A percentile compares a stretch with the other conserved stretches of the same genome.
phyloP scores from a whole-genome alignment of 2,888 invertebrate genomes.

The Xanthorhoe designata region DNA sequence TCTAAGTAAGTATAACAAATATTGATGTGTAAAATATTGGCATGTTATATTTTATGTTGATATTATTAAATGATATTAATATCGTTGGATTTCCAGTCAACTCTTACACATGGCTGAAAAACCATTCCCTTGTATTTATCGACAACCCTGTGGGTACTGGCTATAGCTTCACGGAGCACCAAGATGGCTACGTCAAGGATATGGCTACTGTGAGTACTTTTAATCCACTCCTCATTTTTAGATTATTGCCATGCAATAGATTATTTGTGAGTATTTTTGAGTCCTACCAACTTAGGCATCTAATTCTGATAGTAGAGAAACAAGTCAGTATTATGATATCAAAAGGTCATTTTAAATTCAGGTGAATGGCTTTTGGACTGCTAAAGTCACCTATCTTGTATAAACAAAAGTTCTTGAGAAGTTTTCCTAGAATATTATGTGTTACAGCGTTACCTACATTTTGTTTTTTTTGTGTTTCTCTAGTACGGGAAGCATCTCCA shows the following conservation, averaged over 20 bases:
- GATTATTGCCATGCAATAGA: no score
- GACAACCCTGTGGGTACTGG: conserved; percentile 89
- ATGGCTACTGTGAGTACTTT: conserved; percentile 81
- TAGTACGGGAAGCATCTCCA: conserved; percentile 85
- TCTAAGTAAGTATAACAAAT: no score
- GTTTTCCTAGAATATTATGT: not conserved
- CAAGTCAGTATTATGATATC: not conserved
- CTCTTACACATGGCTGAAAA: conserved; percentile 83
- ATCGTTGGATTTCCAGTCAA: conserved; percentile 61
- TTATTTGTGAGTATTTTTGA: no score
- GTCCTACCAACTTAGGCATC: no score
- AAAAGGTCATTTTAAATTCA: not conserved
- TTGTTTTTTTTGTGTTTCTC: not conserved
- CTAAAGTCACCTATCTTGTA: not conserved
- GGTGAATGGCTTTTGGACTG: not conserved
- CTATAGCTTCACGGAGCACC: conserved; percentile 86
- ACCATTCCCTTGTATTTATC: conserved; percentile 87
- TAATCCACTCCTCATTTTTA: not conserved
- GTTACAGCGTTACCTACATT: no score
- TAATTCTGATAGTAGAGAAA: no score
- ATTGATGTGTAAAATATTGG: no score
- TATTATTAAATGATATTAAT: not conserved
- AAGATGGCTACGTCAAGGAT: conserved; percentile 82
- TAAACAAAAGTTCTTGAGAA: not conserved
- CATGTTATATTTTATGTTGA: not conserved